Evolutionary conservation across 1,140 invertebrate species (phyloP), one percentile per base, ranked within the genome.

Genomic region (Asbolus verrucosus): DNA sequence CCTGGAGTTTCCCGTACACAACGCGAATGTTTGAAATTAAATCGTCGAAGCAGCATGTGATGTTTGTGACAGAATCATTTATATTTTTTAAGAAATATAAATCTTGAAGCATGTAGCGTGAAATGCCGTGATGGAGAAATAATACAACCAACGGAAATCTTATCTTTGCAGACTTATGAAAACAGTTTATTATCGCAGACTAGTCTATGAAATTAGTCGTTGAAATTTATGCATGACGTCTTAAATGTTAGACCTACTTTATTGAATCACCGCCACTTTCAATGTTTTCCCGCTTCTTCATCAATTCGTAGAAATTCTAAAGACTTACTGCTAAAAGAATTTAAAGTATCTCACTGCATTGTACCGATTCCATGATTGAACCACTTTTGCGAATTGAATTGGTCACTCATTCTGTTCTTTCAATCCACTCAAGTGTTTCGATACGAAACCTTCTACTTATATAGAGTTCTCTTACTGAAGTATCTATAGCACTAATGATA

Each of bases 61-160:
- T 63, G 61, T 39, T 63, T 63, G 33, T 63, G 61, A 39, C 60
- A 62, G 31, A 62, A 62, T 54, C 46, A 54, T 54, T 62, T 62
- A 39, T 62, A 62, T 62, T 62, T 62, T 18, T 62, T 41, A 63
- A 39, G 21, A 54, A 21, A 54, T 54, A 54, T 54, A 24, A 54
- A 54, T 54, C 46, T 54, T 54, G 46, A 14, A 54, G 11, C 46
- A 54, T 54, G 19, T 41, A 63, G 61, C 61, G 61, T 63, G 61
- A 63, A 63, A 63, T 63, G 61, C 39, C 16, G 9, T 11, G 30
- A 21, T 24, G n/a, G 14, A 39, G 16, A 38, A 63, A 63, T 63
- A 63, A 63, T 41, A 39, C 39, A 63, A 8, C 54, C 18, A 30
- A 61, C 31, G 13, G 30, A 14, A 62, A 36, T 36, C 33, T 36